Conservation (phyloP, 1,140 invertebrate species). For the Aradophagus sp. region DNA sequence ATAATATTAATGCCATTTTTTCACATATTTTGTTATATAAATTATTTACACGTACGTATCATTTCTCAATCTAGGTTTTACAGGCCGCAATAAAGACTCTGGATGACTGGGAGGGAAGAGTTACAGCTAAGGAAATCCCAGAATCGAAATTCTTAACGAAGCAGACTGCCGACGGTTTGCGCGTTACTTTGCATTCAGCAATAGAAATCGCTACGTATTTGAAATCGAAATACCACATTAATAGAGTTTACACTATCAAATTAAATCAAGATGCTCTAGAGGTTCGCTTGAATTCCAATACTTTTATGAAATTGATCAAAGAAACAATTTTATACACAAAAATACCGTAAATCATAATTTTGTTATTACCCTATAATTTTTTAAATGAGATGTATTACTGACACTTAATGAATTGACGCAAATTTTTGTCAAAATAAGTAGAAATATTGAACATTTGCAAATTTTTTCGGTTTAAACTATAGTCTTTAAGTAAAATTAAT, state of each 20-base stretch:
- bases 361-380: not conserved
- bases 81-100: not conserved
- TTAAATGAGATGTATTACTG: not conserved
- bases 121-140: not conserved
- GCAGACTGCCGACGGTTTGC: not conserved
- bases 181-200: not conserved
- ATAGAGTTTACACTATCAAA: not conserved
- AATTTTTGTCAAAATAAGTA: too few species aligned
- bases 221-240: not conserved
- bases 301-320: not conserved
- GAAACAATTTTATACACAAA: not conserved
- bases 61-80: slow-evolving; percentile 3
- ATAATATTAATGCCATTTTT: not conserved
- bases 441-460: too few species aligned
- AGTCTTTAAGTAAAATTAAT: slow-evolving; percentile 1
- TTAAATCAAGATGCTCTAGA: slow-evolving; percentile 1
- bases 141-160: not conserved
- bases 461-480: too few species aligned
- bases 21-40: not conserved
- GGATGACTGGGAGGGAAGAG: not conserved
- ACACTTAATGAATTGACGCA: not conserved
- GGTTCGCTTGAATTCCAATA: slow-evolving; percentile 1
- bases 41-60: slow-evolving; percentile 1
- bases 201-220: not conserved
- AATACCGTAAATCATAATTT: not conserved